A percentile compares a stretch with the other conserved stretches of the same genome.
Conservation (phyloP, 2,888 invertebrate species). For the Ganaspis brasiliensis region DNA sequence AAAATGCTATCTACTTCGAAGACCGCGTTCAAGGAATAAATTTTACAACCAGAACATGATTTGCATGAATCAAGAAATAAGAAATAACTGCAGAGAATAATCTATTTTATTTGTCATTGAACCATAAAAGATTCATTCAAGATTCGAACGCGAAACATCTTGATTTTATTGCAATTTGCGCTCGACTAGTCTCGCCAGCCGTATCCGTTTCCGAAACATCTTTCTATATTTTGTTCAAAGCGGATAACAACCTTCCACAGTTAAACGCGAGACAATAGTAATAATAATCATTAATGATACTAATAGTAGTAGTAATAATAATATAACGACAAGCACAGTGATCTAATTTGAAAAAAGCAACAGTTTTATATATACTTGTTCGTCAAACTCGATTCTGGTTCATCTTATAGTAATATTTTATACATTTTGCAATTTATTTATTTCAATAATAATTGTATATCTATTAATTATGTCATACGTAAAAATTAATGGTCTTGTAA, state of each 20-base stretch:
- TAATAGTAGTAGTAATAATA: not conserved
- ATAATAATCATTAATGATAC: not conserved
- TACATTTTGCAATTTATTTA: too few relatives aligned
- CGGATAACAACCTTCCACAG: not conserved
- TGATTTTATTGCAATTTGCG: constrained; percentile 21
- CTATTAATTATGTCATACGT: not conserved
- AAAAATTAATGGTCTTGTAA: not conserved
- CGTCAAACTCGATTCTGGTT: too few relatives aligned
- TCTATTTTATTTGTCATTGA: constrained; percentile 7
- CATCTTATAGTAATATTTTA: too few relatives aligned
- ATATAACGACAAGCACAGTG: not conserved
- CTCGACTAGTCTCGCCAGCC: not conserved
- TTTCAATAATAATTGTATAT: not conserved
- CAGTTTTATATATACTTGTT: not conserved
- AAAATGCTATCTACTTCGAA: too few relatives aligned
- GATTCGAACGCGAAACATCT: constrained; percentile 19
- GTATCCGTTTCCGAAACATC: constrained; percentile 11
- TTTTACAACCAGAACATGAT: not conserved
- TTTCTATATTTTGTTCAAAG: not conserved
- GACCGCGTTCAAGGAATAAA: too few relatives aligned
- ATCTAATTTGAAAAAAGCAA: not conserved
- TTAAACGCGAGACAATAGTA: not conserved
- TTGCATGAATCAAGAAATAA: not conserved
- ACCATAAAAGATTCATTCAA: constrained; percentile 27
- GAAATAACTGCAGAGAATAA: not conserved